Base-by-base conservation (phyloP, 2,888 invertebrate species). In the Troides aeacus region DNA sequence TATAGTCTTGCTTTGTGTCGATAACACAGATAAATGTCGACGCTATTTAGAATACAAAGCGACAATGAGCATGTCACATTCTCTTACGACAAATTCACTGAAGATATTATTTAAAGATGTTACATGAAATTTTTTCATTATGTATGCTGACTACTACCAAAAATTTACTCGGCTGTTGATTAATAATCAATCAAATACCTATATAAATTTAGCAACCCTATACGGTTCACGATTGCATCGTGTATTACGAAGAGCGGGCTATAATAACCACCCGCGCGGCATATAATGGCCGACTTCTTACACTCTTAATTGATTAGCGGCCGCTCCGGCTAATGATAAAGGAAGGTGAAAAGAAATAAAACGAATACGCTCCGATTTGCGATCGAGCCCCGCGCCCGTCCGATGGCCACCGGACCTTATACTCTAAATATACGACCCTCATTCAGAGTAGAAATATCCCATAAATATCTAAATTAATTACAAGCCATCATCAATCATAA, bases 281-380 rank as follows among this genome's bases (percentile, higher is more conserved):
- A 87, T 87, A 89, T 92, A 92, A 92, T 92, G 87, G 90, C 88
- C 85, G 89, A 91, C 92, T 91, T 90, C 92, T 92, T 92, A 91
- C 89, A 88, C 90, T 92, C 92, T 93, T 93, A 93, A 93, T 93
- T 93, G 93, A 93, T 93, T 93, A 92, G 92, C 93, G 93, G 93
- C 90, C 88, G 89, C 89, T 86, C 84, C 84, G 89, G 82, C 88
- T 93, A 92, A 93, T 93, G 91, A 93, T 91, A 92, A 92, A 90
- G 92, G 87, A 90, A 91, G 89, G 90, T 90, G 89, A 90, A 92
- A 92, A 91, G 89, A 90, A 93, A 92, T 89, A 90, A 90, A 90
- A 89, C 82, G 84, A 85, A 84, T 80, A 82, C 83, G 82, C 84
- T 83, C 85, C 85, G 89, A 90, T 92, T 90, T 89, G 88, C 88